A percentile compares a stretch with the other conserved stretches of the same genome.
Conservation (phyloP, 1,140 invertebrate species). For the Hydropsyche tenuis region DNA sequence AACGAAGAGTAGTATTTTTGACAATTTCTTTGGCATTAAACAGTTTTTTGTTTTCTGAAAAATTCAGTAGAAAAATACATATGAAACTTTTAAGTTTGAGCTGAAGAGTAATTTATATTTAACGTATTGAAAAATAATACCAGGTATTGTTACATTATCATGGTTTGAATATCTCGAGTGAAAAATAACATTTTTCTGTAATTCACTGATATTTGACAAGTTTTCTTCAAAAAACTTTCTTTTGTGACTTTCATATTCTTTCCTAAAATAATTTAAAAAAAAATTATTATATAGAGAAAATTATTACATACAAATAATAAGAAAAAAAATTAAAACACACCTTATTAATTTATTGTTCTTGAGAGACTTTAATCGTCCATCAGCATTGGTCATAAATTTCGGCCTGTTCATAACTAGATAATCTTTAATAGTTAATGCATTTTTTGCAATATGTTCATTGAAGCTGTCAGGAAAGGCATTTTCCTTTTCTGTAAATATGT, state of each 20-base stretch:
- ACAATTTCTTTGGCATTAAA: slow-evolving; percentile 45
- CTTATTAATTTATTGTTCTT: slow-evolving; percentile 42
- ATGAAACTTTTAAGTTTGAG: too few species aligned
- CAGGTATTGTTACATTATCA: background rate
- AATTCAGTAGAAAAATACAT: background rate
- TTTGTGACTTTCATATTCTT: slow-evolving; percentile 19
- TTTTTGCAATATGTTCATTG: slow-evolving; percentile 41
- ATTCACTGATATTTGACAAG: slow-evolving; percentile 1
- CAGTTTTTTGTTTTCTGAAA: slow-evolving; percentile 33
- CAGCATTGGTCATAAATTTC: slow-evolving; percentile 55
- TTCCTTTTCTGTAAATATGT: background rate
- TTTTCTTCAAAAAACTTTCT: slow-evolving; percentile 5
- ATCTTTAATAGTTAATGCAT: slow-evolving; percentile 55
- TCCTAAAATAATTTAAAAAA: background rate
- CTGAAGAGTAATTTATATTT: background rate
- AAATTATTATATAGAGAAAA: too few species aligned
- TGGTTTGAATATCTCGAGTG: background rate
- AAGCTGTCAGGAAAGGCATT: background rate
- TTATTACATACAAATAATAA: too few species aligned
- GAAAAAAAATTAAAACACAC: too few species aligned
- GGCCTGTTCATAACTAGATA: slow-evolving; percentile 59
- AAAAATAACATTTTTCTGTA: background rate
- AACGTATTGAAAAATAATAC: slow-evolving; percentile 1
- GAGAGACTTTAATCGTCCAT: slow-evolving; percentile 55
- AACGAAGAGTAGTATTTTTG: slow-evolving; percentile 51